Evolutionary conservation across 1,140 invertebrate species (phyloP).

Genomic region (Ditylenchus dipsaci): DNA sequence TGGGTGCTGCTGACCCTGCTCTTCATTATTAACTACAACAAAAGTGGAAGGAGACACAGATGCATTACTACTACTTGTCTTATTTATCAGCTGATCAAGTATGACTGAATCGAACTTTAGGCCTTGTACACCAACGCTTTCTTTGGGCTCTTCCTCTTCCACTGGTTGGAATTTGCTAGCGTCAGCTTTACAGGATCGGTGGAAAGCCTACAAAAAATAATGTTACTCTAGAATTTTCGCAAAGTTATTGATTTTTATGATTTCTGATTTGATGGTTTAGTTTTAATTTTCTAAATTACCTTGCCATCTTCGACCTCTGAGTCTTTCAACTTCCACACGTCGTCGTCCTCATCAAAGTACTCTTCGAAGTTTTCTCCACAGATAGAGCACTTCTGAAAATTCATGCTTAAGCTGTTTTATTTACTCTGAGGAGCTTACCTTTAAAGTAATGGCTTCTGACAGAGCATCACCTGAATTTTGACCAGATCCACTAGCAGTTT

Average conservation of each 20-base stretch:
- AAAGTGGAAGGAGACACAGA: too few relatives aligned
- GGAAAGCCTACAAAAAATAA: constrained; percentile 16
- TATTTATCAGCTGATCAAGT: too few relatives aligned
- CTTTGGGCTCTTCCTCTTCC: too few relatives aligned
- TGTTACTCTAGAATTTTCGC: too few relatives aligned
- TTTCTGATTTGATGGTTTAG: too few relatives aligned
- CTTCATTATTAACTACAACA: too few relatives aligned
- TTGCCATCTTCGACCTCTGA: constrained; percentile 34
- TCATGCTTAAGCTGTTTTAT: neutral
- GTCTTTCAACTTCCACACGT: constrained; percentile 47
- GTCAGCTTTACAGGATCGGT: constrained; percentile 8
- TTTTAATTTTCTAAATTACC: constrained; percentile 7
- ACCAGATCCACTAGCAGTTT: neutral
- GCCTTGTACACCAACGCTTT: too few relatives aligned
- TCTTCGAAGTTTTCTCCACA: constrained; percentile 54
- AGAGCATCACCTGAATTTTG: constrained; percentile 4
- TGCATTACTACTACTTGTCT: too few relatives aligned
- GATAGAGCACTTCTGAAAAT: constrained; percentile 46
- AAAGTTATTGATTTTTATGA: neutral
- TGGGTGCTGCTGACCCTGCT: too few relatives aligned
- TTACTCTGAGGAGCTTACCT: neutral
- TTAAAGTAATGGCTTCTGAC: constrained; percentile 4
- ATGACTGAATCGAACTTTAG: too few relatives aligned
- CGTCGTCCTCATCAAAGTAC: constrained; percentile 52
- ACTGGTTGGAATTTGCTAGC: neutral